Conservation (phyloP, 1,140 invertebrate species). For the Tigriopus japonicus region DNA sequence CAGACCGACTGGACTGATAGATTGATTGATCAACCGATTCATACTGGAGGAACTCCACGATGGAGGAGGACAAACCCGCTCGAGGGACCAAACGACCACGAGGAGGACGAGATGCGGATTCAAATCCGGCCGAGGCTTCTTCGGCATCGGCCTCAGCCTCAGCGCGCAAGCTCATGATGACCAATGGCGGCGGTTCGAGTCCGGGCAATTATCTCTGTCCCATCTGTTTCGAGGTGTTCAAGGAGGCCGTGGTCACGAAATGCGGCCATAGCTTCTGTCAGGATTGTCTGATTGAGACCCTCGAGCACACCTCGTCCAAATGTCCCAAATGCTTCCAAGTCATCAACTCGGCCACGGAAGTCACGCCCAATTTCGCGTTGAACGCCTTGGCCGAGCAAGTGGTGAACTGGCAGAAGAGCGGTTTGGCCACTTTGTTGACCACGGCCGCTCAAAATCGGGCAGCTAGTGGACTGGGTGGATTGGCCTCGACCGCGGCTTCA, state of each 20-base stretch:
- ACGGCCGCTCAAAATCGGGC: slow-evolving; percentile 19
- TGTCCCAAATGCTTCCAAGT: slow-evolving; percentile 71
- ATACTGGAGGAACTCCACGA: too few relatives aligned
- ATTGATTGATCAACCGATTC: too few relatives aligned
- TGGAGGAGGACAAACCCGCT: too few relatives aligned
- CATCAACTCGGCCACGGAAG: slow-evolving; percentile 45
- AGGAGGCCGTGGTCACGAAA: slow-evolving; percentile 73
- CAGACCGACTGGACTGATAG: too few relatives aligned
- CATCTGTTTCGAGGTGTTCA: slow-evolving; percentile 74
- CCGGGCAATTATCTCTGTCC: slow-evolving; percentile 46
- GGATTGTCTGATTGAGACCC: slow-evolving; percentile 53
- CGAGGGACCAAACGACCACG: too few relatives aligned
- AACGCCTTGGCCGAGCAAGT: slow-evolving; percentile 62
- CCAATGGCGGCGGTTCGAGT: too few relatives aligned
- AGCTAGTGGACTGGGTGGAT: slow-evolving; percentile 16
- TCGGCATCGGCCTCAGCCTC: too few relatives aligned
- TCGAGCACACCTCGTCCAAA: slow-evolving; percentile 46
- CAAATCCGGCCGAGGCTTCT: too few relatives aligned
- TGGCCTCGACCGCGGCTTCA: slow-evolving; percentile 19
- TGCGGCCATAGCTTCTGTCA: slow-evolving; percentile 89
- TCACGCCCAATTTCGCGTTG: slow-evolving; percentile 69
- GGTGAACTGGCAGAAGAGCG: slow-evolving; percentile 26
- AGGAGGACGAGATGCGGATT: too few relatives aligned
- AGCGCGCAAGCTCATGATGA: too few relatives aligned
- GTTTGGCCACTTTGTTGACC: too few relatives aligned